Conservation (phyloP, 2,797 vertebrate genomes). For the Alcedo quadribrachys region DNA sequence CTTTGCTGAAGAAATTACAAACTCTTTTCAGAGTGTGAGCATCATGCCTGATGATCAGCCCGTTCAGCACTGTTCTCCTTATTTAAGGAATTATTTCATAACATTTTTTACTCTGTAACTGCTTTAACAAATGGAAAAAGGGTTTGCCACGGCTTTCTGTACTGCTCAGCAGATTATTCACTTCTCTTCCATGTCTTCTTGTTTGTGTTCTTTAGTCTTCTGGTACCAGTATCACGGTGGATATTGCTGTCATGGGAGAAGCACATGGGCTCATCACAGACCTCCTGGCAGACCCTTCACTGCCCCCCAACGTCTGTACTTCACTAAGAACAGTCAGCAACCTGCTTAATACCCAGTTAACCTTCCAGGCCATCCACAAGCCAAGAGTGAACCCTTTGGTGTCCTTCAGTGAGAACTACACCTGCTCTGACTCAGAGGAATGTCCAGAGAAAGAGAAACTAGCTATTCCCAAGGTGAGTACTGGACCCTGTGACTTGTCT, state of each 20-base stretch:
- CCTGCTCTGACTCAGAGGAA: slow-evolving; percentile 92
- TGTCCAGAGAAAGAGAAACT: slow-evolving; percentile 89
- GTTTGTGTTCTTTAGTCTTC: slow-evolving; percentile 79
- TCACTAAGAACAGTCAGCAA: slow-evolving; percentile 95
- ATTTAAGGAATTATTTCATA: background rate
- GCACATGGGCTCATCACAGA: slow-evolving; percentile 96
- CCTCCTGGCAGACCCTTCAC: slow-evolving; percentile 91
- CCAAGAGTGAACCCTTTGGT: slow-evolving; percentile 80
- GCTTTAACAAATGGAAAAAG: background rate
- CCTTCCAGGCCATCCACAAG: slow-evolving; percentile 91
- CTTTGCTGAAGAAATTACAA: background rate
- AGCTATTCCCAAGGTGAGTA: slow-evolving; percentile 89
- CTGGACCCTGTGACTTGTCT: background rate
- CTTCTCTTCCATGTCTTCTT: background rate
- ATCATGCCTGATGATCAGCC: background rate
- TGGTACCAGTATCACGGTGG: slow-evolving; percentile 91
- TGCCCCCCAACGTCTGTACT: slow-evolving; percentile 93
- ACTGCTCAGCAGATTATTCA: background rate
- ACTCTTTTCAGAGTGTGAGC: background rate
- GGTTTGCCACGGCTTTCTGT: background rate
- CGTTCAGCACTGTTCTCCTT: background rate
- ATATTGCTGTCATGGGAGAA: slow-evolving; percentile 97
- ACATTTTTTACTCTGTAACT: background rate
- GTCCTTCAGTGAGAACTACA: slow-evolving; percentile 84
- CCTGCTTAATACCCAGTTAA: slow-evolving; percentile 93